Evolutionary conservation across 2,113 vertebrate species (phyloP), one percentile per base, ranked within the genome.

Genomic region (Tetrao urogallus): DNA sequence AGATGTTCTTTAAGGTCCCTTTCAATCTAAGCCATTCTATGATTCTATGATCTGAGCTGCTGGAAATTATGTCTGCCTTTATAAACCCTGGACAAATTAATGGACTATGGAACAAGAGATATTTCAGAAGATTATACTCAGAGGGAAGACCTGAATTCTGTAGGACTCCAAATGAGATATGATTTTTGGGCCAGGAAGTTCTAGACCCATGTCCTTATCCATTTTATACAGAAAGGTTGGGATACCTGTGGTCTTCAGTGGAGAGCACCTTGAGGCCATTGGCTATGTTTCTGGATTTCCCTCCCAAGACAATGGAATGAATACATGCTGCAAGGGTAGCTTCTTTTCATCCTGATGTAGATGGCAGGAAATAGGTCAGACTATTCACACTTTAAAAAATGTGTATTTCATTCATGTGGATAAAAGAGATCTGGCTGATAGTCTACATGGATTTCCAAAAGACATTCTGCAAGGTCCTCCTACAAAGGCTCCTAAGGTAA

Each of bases 361-460:
- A 50, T 92, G 80, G 42, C 38, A 75, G 65, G 42, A 96, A 94
- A 93, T 57, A 81, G 76, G 73, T 94, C 82, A 80, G 69, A 93
- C 88, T 83, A 90, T 81, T 88, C 80, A 83, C 90, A 86, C 76
- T 88, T 83, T 60, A 52, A 88, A 90, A 88, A 36, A 7, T 74
- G 60, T 1, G 9, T 83, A 52, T 88, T 94, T 92, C 34, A 78
- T 88, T 95, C 45, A 36, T 65, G 52, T 86, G 69, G 56, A 65
- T 83, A 75, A 93, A 90, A 83, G 76, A 88, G 21, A n/a, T 57
- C 42, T 78, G 13, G 25, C 61, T 86, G 72, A 88, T 58, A 78
- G n/a, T 52, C 45, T 63, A 43, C 43, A 21, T 5, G 21, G 61
- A 47, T 88, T 95, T 96, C 60, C 60, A 70, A 52, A 74, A 86